phyloP scores from a whole-genome alignment of 2,113 vertebrate species.

The Fregetta grallaria region DNA sequence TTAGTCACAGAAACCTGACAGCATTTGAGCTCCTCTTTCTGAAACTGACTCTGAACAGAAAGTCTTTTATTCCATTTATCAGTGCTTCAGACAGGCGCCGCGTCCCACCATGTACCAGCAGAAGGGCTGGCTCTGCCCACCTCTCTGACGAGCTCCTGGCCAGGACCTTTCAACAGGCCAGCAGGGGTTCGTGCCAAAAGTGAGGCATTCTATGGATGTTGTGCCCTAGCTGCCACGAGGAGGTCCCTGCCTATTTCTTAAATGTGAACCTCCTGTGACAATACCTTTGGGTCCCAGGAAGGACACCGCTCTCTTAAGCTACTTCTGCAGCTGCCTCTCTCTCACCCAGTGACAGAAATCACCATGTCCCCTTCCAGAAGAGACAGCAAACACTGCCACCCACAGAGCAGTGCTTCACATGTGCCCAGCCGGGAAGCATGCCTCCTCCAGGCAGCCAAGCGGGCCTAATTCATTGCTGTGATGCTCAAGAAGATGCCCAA shows the following conservation, averaged over 20 bases:
- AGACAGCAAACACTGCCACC: rapidly evolving
- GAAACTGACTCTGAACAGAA: background rate
- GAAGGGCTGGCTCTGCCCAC: background rate
- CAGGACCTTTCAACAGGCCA: background rate
- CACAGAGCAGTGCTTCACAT: background rate
- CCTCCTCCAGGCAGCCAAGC: background rate
- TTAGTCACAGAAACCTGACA: background rate
- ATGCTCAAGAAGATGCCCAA: background rate
- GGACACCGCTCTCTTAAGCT: background rate
- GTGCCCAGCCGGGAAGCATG: background rate
- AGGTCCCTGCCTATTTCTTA: background rate
- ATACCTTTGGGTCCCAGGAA: background rate
- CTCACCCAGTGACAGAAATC: background rate
- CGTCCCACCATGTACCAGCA: background rate
- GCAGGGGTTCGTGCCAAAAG: background rate
- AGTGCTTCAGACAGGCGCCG: rapidly evolving
- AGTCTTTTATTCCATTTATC: background rate
- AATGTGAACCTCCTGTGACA: background rate
- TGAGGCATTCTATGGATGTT: rapidly evolving
- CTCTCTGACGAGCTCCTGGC: background rate
- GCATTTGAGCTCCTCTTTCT: background rate
- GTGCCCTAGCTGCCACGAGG: background rate
- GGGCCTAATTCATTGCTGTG: background rate
- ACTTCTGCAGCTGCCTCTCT: background rate
- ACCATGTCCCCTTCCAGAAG: background rate